Evolutionary conservation across 2,113 vertebrate genomes (phyloP).

Genomic region (Calypte anna): DNA sequence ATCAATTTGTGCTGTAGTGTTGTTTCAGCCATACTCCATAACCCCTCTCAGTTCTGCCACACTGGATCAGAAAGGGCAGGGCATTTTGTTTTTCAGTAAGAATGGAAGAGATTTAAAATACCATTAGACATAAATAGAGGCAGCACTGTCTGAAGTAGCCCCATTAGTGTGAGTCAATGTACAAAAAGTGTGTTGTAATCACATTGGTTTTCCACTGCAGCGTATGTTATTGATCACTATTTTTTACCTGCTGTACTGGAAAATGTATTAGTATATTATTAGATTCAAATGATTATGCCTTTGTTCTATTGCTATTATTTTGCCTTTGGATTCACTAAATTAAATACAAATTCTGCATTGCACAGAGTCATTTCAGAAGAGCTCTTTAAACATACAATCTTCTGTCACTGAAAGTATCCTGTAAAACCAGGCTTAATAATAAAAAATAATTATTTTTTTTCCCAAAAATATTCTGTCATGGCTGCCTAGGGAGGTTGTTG

Average conservation of each 20-base stretch:
- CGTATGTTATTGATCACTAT: background rate
- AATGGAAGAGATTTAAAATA: background rate
- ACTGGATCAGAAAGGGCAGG: background rate
- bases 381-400: background rate
- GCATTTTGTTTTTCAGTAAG: accelerated
- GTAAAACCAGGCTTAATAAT: background rate
- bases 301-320: background rate
- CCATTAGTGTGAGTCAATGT: background rate
- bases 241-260: background rate
- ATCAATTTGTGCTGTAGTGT: background rate
- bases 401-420: background rate
- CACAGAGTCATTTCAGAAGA: background rate
- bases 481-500: no score
- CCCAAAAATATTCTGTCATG: accelerated
- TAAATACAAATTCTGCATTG: background rate
- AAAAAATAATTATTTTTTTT: background rate
- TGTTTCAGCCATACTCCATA: background rate
- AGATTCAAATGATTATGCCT: background rate
- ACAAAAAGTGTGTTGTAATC: background rate
- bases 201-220: background rate
- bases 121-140: background rate
- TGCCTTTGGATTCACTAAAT: background rate
- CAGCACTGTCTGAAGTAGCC: background rate
- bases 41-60: background rate
- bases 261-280: background rate